Base-by-base conservation (phyloP, 2,797 vertebrate species). In the Anniella stebbinsi region DNA sequence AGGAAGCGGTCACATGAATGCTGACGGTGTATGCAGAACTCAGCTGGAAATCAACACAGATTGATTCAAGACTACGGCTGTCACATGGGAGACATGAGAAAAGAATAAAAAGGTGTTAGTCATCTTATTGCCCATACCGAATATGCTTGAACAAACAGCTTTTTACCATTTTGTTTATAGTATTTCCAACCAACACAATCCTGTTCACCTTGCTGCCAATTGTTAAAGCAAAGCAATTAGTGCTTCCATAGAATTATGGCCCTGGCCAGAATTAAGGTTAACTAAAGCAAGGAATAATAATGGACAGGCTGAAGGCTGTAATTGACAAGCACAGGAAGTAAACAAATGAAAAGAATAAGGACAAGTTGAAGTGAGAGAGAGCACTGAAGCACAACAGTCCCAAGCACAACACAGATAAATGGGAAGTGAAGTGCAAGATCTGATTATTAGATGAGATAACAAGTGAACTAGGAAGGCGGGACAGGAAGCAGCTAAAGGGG, bases 251-350 rank as follows among this genome's bases (percentile, higher is more conserved):
- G 75, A 72, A 51, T 78, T 90, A 90, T 41, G 48, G 70, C n/a
- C 25, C 85, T 76, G 80, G 41, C 28, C 28, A 66, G 60, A 87
- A 90, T 67, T 82, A 90, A 83, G 70, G 70, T 83, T 75, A 48
- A 82, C 45, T 76, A 76, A 38, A 67, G 60, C 60, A 87, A 76
- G 48, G 28, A 80, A 78, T 78, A 57, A 72, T 45, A 78, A 86
- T 86, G 21, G 7, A 66, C 57, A n/a, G 28, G 70, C 66, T 81
- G 54, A 86, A 80, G 57, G 33, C 57, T 83, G 33, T 76, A 82
- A 87, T 75, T 90, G 84, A 54, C 70, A 90, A 87, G 41, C 80
- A 67, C 57, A 87, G 85, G 51, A 90, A 90, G 48, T 67, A 54
- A 83, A 77, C n/a, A 69, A 25, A 76, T 76, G 84, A 87, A 38